These are phyloP conservation scores for Gambusia holbrooki DNA, from an alignment of 2,113 vertebrate species.

Conservation along the genomic window DNA sequence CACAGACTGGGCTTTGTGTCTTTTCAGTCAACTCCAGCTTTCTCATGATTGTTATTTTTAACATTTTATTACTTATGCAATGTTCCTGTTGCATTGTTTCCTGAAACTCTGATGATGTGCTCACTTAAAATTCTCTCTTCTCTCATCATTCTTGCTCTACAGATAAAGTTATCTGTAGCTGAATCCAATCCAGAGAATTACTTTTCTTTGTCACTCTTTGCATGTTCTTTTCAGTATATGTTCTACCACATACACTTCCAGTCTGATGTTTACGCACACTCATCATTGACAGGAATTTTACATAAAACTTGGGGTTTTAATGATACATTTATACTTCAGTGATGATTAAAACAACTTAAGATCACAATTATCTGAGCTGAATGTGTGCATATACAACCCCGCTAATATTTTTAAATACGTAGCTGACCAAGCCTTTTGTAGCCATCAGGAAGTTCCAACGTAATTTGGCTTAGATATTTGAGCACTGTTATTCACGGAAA, in stretches of 20 bases:
- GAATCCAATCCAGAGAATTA: conserved; percentile 60
- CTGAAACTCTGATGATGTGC: not conserved
- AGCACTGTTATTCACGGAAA: no score
- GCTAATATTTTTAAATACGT: no score
- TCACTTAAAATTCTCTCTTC: conserved; percentile 6
- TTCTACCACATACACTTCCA: not conserved
- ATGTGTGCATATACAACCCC: no score
- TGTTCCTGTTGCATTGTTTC: not conserved
- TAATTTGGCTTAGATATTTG: no score
- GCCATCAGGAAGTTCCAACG: no score
- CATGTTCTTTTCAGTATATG: conserved; percentile 43
- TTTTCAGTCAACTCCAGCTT: conserved; percentile 23
- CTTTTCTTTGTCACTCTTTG: conserved; percentile 40
- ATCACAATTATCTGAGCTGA: no score
- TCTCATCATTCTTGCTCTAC: conserved; percentile 66
- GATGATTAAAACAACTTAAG: no score
- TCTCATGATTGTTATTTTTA: conserved; percentile 40
- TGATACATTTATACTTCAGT: not conserved
- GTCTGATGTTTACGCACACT: not conserved
- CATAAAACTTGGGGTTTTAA: not conserved
- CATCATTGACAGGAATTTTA: not conserved
- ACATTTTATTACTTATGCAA: not conserved
- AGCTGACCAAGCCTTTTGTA: no score
- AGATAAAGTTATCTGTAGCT: conserved; percentile 68
- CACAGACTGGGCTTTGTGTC: conserved; percentile 9